phyloP scores from a whole-genome alignment of 2,888 invertebrate species.

The Mesopsocus fuscifrons region DNA sequence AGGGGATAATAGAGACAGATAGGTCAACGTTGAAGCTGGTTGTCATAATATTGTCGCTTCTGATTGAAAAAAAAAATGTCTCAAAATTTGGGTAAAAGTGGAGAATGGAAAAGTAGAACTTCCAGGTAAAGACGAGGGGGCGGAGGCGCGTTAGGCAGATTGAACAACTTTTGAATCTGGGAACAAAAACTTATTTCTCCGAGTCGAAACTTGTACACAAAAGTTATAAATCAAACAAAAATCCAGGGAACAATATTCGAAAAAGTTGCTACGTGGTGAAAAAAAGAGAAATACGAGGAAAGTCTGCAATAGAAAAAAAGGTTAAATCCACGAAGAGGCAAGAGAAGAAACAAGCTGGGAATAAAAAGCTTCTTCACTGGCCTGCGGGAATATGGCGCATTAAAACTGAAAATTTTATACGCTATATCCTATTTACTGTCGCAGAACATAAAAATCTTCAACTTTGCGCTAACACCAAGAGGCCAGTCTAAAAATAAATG shows the following conservation, averaged over 20 bases:
- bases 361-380: no score
- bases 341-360: neutral
- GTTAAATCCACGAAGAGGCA: neutral
- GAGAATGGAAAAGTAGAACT: no score
- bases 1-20: no score
- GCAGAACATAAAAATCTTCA: conserved; percentile 10
- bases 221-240: neutral
- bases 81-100: no score
- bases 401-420: conserved; percentile 5
- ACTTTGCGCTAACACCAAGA: conserved; percentile 2
- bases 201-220: neutral
- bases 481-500: conserved; percentile 7
- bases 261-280: neutral
- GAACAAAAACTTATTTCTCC: no score
- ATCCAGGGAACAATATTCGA: neutral
- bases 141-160: no score
- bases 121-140: no score
- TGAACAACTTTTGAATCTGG: no score
- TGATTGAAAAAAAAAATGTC: no score
- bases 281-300: neutral
- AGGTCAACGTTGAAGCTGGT: no score
- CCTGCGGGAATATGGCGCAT: neutral
- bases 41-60: no score
- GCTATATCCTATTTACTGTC: conserved; percentile 4
- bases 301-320: neutral